Evolutionary conservation across 2,113 vertebrate genomes (phyloP).

Genomic region (Hippocampus barbouri): DNA sequence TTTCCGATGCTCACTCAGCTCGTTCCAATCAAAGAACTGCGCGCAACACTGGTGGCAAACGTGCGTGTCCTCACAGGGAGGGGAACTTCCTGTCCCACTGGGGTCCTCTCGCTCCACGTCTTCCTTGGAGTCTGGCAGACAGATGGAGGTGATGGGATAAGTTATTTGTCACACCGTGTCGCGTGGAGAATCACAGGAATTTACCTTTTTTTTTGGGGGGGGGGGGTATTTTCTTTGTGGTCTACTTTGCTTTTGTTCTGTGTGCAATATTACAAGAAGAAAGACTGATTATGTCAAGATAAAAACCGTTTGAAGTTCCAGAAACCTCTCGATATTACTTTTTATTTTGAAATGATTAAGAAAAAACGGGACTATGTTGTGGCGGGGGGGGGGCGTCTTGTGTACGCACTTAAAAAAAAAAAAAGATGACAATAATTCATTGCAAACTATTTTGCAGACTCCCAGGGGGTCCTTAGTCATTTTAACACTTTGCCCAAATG

Average conservation of each 20-base stretch:
- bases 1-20: conserved; percentile 83
- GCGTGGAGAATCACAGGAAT: conserved; percentile 8
- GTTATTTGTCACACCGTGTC: not conserved
- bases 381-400: too few relatives aligned
- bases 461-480: not conserved
- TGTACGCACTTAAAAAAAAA: too few relatives aligned
- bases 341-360: too few relatives aligned
- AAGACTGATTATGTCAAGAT: too few relatives aligned
- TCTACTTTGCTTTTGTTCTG: too few relatives aligned
- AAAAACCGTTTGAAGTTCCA: too few relatives aligned
- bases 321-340: too few relatives aligned
- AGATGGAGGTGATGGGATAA: conserved; percentile 8
- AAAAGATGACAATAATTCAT: too few relatives aligned
- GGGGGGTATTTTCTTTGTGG: too few relatives aligned
- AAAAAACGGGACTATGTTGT: too few relatives aligned
- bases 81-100: conserved; percentile 72
- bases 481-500: conserved; percentile 57
- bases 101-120: conserved; percentile 72
- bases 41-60: conserved; percentile 87
- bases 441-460: not conserved
- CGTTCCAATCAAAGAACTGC: conserved; percentile 88
- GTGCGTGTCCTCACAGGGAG: conserved; percentile 81
- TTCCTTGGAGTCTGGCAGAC: conserved; percentile 67
- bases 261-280: too few relatives aligned
- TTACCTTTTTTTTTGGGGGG: not conserved